These are phyloP conservation scores for Troides oblongomaculatus DNA, from an alignment of 2,888 invertebrate genomes.

Conservation along the genomic window DNA sequence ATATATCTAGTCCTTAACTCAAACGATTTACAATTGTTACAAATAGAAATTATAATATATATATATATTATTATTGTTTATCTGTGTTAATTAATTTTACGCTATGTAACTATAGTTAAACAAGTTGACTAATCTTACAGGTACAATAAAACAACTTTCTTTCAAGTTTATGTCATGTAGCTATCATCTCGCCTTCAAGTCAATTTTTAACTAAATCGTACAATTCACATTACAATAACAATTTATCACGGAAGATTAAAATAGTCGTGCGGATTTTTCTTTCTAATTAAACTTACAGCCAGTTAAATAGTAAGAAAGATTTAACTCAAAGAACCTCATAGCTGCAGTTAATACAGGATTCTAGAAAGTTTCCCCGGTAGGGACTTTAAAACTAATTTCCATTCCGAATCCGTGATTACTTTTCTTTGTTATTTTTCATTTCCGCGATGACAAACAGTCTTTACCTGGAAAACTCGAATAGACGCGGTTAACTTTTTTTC, in stretches of 20 bases:
- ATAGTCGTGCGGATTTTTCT: slow-evolving; percentile 14
- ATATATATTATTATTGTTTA: not conserved
- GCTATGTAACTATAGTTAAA: too few species aligned
- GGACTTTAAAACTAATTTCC: slow-evolving; percentile 31
- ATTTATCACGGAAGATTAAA: slow-evolving; percentile 17
- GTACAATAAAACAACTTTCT: not conserved
- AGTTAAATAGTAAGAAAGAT: slow-evolving; percentile 28
- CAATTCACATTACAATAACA: slow-evolving; percentile 5
- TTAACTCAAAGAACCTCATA: slow-evolving; percentile 27
- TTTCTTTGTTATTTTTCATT: slow-evolving; percentile 32
- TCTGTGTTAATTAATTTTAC: too few species aligned
- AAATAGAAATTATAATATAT: not conserved
- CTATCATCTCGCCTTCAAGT: too few species aligned
- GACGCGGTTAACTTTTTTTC: slow-evolving; percentile 21
- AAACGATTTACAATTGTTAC: not conserved
- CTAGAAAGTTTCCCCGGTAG: slow-evolving; percentile 27
- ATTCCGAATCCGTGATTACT: slow-evolving; percentile 31
- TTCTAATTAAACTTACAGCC: slow-evolving; percentile 27
- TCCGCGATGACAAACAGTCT: slow-evolving; percentile 30
- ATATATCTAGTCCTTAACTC: slow-evolving; percentile 3
- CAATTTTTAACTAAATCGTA: not conserved
- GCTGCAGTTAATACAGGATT: slow-evolving; percentile 30
- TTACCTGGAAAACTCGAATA: slow-evolving; percentile 30
- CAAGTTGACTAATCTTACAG: too few species aligned
- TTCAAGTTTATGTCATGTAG: too few species aligned